Base-by-base conservation (phyloP, 2,113 vertebrate species). In the Corythornis cristatus region DNA sequence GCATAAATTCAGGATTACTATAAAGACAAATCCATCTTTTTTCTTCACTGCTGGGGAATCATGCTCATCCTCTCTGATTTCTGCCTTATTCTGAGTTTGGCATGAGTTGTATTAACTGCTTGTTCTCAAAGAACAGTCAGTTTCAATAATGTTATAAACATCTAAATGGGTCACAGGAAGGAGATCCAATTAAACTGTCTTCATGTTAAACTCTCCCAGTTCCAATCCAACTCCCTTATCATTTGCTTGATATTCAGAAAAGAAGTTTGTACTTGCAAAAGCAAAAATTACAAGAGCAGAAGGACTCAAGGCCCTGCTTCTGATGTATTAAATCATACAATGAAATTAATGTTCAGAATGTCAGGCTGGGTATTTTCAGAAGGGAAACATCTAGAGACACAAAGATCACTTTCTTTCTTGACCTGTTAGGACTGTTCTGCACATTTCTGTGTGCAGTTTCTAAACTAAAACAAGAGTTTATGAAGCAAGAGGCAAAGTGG, bases 401-500 rank as follows among this genome's bases (percentile, higher is more conserved):
- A 21, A 92, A 33, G 5, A 68, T 51, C 5, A 15, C n/a, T 72
- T 57, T 53, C 20, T 68, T 18, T 91, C 66, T 73, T 71, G 37
- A 74, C 33, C 50, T 56, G 37, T 87, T 71, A 83, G 54, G 87
- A 89, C 3, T 0, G 1, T 37, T 95, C 43, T 72, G 53, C 77
- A 68, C 22, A 46, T 73, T 61, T 75, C 45, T 72, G 50, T 37
- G 37, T 37, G 37, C 11, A 37, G 10, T 37, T 37, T 37, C 37
- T 37, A 64, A 90, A 92, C 42, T 54, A 74, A 83, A 83, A 60
- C 48, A 77, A 18, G 68, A 93, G 23, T 58, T 93, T 70, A 71
- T 28, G 56, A 91, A 71, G 56, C 48, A 82, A 78, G 23, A 90
- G 13, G 12, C 64, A 83, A 91, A 81, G 60, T 17, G 4, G 35